Conservation (phyloP, 2,888 invertebrate species). For the Drosophila siamana region DNA sequence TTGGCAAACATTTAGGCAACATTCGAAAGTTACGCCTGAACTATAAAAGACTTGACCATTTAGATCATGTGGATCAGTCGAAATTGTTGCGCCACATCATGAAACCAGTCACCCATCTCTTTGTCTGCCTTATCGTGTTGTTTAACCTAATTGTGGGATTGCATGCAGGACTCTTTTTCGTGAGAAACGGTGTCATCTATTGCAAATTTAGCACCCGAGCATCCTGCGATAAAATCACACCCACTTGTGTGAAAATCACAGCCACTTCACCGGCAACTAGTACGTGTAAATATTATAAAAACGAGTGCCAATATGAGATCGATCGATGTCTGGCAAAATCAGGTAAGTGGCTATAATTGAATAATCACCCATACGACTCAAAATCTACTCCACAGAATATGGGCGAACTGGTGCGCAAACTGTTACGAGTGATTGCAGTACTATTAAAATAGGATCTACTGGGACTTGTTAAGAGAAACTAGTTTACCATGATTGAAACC, state of each 20-base stretch:
- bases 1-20: constrained; percentile 37
- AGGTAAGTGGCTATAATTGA: constrained; percentile 30
- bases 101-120: constrained; percentile 10
- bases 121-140: constrained; percentile 6
- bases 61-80: constrained; percentile 21
- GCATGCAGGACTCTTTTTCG: constrained; percentile 43
- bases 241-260: constrained; percentile 28
- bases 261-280: accelerated
- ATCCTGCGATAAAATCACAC: constrained; percentile 36
- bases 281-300: constrained; percentile 52
- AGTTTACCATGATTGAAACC: background rate
- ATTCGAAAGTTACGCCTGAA: background rate
- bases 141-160: constrained; percentile 22
- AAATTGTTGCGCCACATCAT: constrained; percentile 11
- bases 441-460: constrained; percentile 3
- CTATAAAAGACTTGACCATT: constrained; percentile 27
- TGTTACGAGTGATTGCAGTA: background rate
- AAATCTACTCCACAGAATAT: background rate
- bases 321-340: constrained; percentile 48
- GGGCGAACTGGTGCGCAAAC: background rate
- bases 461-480: background rate
- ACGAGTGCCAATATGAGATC: constrained; percentile 49
- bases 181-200: constrained; percentile 40
- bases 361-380: background rate
- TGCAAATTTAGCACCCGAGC: constrained; percentile 50